These are phyloP conservation scores for Donacobius atricapilla DNA, from an alignment of 2,113 vertebrate species.

Conservation along the genomic window DNA sequence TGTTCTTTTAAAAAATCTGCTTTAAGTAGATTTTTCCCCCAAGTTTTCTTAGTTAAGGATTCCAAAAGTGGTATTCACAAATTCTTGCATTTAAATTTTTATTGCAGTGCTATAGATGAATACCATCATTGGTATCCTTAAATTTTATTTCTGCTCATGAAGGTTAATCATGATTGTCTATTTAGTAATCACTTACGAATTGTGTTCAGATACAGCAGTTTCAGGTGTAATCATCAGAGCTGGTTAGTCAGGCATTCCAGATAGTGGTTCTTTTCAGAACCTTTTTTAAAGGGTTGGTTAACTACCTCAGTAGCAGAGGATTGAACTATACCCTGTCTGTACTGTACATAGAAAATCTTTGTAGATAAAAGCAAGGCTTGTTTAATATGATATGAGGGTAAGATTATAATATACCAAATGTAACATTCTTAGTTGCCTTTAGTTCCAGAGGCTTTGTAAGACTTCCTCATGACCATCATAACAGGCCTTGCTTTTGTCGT, in stretches of 20 bases:
- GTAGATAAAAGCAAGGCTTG: constrained; percentile 99
- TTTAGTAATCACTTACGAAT: constrained; percentile 87
- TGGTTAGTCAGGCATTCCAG: constrained; percentile 99
- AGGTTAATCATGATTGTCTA: constrained; percentile 96
- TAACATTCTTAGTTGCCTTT: constrained; percentile 98
- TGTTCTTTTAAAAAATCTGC: constrained; percentile 78
- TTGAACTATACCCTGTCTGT: constrained; percentile 99
- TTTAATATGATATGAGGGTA: constrained; percentile 98
- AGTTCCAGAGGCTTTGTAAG: constrained; percentile 97
- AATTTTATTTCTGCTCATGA: constrained; percentile 82
- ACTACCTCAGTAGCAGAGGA: constrained; percentile 99
- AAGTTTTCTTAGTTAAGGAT: constrained; percentile 76
- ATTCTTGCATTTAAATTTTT: constrained; percentile 78
- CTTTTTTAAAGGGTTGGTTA: constrained; percentile 98
- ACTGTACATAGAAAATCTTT: constrained; percentile 99
- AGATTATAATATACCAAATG: constrained; percentile 95
- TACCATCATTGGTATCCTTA: constrained; percentile 80
- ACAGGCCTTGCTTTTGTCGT: constrained; percentile 99
- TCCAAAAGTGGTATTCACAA: constrained; percentile 78
- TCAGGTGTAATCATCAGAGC: constrained; percentile 99
- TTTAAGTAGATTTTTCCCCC: constrained; percentile 82
- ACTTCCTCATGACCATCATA: constrained; percentile 95
- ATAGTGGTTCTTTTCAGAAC: constrained; percentile 99
- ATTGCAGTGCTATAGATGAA: constrained; percentile 78
- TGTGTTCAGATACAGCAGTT: constrained; percentile 96